Conservation (phyloP, 2,888 invertebrate genomes). For the Aplocera efformata region DNA sequence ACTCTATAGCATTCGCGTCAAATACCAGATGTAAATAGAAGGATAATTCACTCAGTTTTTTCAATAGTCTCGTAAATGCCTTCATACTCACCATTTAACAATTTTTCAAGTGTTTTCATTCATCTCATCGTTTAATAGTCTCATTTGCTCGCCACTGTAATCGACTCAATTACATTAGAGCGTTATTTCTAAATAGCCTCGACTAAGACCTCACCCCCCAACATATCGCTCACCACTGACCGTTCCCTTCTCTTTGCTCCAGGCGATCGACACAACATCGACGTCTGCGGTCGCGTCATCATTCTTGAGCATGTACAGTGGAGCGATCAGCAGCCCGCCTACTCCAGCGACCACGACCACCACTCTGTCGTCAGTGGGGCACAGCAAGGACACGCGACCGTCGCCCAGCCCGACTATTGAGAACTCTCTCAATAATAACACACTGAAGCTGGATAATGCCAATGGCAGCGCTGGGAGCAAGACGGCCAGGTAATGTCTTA, state of each 20-base stretch:
- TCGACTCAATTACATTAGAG: too few species aligned
- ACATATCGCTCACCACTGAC: too few species aligned
- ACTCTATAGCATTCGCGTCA: too few species aligned
- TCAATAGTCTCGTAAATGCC: too few species aligned
- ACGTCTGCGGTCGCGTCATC: slow-evolving; percentile 76
- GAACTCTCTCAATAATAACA: slow-evolving; percentile 67
- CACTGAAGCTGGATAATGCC: slow-evolving; percentile 69
- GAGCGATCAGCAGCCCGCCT: slow-evolving; percentile 68
- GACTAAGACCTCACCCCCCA: too few species aligned
- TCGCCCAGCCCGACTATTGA: slow-evolving; percentile 63
- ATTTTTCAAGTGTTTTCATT: too few species aligned
- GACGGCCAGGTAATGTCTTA: slow-evolving; percentile 56
- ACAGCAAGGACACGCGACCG: slow-evolving; percentile 62
- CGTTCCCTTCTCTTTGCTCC: slow-evolving; percentile 18
- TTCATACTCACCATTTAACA: too few species aligned
- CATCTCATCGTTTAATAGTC: too few species aligned
- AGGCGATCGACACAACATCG: slow-evolving; percentile 82
- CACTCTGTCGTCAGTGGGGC: slow-evolving; percentile 47
- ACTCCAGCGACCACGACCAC: slow-evolving; percentile 51
- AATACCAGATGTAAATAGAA: too few species aligned
- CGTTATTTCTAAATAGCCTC: too few species aligned
- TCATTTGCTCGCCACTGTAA: too few species aligned
- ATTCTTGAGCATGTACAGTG: slow-evolving; percentile 75
- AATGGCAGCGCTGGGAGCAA: slow-evolving; percentile 74
- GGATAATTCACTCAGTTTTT: too few species aligned